Evolutionary conservation across 2,113 vertebrate species (phyloP).

Genomic region (Paedocypris sp.): DNA sequence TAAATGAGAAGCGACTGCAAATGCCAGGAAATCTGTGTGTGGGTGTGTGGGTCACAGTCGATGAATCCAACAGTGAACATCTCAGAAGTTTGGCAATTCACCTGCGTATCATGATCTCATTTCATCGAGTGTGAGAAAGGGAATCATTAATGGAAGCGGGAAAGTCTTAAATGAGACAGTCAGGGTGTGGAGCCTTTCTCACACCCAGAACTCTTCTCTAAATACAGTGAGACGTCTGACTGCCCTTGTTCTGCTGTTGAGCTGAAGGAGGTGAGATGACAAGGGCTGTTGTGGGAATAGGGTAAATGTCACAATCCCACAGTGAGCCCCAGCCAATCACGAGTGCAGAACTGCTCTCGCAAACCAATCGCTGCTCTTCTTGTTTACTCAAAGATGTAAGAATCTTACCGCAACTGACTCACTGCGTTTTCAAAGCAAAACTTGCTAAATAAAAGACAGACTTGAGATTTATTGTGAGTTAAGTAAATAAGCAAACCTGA

Average conservation of each 20-base stretch:
- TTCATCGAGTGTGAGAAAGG: neutral
- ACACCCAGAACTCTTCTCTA: slow-evolving; percentile 20
- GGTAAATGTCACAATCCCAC: slow-evolving; percentile 59
- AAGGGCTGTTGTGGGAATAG: slow-evolving; percentile 55
- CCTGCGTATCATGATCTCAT: too few species aligned
- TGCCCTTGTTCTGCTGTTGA: slow-evolving; percentile 38
- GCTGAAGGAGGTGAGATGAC: slow-evolving; percentile 47
- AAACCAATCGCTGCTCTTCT: slow-evolving; percentile 42
- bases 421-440: slow-evolving; percentile 37
- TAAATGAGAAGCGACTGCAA: slow-evolving; percentile 29
- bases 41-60: slow-evolving; percentile 49
- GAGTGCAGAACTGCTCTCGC: slow-evolving; percentile 19
- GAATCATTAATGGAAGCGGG: neutral
- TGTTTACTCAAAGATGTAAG: slow-evolving; percentile 38
- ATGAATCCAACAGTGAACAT: too few species aligned
- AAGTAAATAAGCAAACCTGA: slow-evolving; percentile 15
- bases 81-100: too few species aligned
- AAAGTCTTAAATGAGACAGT: slow-evolving; percentile 3
- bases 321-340: slow-evolving; percentile 42
- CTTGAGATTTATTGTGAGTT: slow-evolving; percentile 7
- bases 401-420: slow-evolving; percentile 19
- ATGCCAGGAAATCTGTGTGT: slow-evolving; percentile 30
- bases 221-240: slow-evolving; percentile 14
- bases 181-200: slow-evolving; percentile 28
- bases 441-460: slow-evolving; percentile 17